Conservation (phyloP, 2,113 vertebrate species). For the Bambusicola thoracicus region DNA sequence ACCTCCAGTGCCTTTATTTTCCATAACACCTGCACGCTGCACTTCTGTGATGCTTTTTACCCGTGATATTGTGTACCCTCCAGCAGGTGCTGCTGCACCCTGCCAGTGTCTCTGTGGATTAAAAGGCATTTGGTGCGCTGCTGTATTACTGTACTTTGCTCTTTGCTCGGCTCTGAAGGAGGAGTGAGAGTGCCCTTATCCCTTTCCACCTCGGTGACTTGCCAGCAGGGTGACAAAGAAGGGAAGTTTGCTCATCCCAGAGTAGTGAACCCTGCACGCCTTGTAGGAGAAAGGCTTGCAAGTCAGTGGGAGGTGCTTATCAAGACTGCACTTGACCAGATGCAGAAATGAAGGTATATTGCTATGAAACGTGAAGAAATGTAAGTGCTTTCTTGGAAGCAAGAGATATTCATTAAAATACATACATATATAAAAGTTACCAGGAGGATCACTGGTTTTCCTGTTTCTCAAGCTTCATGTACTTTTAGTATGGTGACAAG, state of each 20-base stretch:
- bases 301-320: not conserved
- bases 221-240: not conserved
- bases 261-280: not conserved
- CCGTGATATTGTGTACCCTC: slow-evolving; percentile 35
- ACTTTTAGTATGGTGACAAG: too few species aligned
- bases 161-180: not conserved
- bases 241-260: not conserved
- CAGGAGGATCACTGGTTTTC: not conserved
- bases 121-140: not conserved
- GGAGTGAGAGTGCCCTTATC: not conserved
- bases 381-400: not conserved
- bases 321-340: not conserved
- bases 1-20: not conserved
- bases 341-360: not conserved
- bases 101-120: fast-evolving
- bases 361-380: not conserved
- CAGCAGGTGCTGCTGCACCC: slow-evolving; percentile 67
- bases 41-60: not conserved
- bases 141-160: not conserved
- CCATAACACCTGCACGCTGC: not conserved
- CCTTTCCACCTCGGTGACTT: not conserved
- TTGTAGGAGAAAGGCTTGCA: not conserved
- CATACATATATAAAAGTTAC: not conserved
- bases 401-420: not conserved
- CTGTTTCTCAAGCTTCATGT: not conserved